Evolutionary conservation across 2,113 vertebrate genomes (phyloP).

Genomic region (Macroglossus sobrinus): DNA sequence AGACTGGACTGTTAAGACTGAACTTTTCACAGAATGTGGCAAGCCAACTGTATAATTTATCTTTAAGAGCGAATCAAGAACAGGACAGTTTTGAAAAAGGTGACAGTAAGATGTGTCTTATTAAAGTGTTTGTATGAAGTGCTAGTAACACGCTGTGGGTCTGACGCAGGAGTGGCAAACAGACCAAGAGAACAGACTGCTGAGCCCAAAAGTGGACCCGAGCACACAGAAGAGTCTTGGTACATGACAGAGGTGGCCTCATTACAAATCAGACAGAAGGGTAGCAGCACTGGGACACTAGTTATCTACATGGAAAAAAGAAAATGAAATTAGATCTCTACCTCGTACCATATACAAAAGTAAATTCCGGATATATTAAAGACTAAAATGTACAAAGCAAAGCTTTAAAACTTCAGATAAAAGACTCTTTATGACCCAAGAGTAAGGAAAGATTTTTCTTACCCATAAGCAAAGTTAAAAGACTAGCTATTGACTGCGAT

Average conservation of each 20-base stretch:
- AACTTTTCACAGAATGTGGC: not conserved
- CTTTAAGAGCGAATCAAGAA: not conserved
- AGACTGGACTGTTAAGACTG: no score
- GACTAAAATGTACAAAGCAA: not conserved
- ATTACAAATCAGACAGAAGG: not conserved
- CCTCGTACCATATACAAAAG: not conserved
- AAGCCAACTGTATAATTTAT: not conserved
- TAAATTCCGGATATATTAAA: not conserved
- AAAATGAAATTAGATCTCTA: not conserved
- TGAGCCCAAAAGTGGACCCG: not conserved
- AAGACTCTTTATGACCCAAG: not conserved
- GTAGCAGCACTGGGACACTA: not conserved
- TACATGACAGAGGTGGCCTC: not conserved
- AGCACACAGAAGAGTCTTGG: not conserved
- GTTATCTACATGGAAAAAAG: not conserved
- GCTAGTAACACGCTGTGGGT: not conserved
- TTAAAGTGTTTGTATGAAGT: not conserved
- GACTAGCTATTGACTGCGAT: not conserved
- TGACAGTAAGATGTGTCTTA: not conserved
- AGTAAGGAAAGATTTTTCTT: not conserved
- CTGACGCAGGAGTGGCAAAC: fast-evolving
- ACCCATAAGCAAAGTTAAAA: not conserved
- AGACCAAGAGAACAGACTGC: not conserved
- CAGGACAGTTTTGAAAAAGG: not conserved
- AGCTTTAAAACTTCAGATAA: conserved; percentile 14